These are phyloP conservation scores for Acipenser ruthenus DNA, from an alignment of 2,797 vertebrate genomes.

Conservation along the genomic window DNA sequence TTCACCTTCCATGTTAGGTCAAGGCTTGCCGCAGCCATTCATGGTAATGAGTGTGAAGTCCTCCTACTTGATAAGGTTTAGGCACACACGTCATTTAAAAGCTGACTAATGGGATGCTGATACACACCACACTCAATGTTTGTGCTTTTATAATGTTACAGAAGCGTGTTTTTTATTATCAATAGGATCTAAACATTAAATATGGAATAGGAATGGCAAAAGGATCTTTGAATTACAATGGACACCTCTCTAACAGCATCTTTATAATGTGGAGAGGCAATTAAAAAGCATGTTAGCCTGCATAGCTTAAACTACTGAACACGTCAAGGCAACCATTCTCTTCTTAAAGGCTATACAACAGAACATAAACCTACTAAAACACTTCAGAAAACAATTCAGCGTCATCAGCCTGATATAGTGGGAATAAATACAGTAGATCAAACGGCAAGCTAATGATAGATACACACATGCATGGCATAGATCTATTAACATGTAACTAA, in stretches of 20 bases:
- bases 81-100: constrained; percentile 67
- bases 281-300: background rate
- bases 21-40: constrained; percentile 71
- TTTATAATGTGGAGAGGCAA: background rate
- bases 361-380: too few relatives aligned
- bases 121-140: constrained; percentile 40
- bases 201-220: constrained; percentile 47
- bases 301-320: too few relatives aligned
- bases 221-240: background rate
- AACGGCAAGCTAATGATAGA: too few relatives aligned
- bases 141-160: constrained; percentile 54
- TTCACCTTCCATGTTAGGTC: constrained; percentile 60
- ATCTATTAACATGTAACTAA: too few relatives aligned
- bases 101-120: constrained; percentile 75
- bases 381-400: too few relatives aligned
- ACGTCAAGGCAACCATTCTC: too few relatives aligned
- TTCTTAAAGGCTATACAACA: too few relatives aligned
- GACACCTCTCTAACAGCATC: background rate
- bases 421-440: too few relatives aligned
- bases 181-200: constrained; percentile 36
- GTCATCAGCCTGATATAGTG: too few relatives aligned
- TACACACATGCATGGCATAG: too few relatives aligned
- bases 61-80: constrained; percentile 71
- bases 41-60: constrained; percentile 71
- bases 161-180: constrained; percentile 38